Evolutionary conservation across 2,113 vertebrate genomes (phyloP).

Genomic region (Peromyscus maniculatus): DNA sequence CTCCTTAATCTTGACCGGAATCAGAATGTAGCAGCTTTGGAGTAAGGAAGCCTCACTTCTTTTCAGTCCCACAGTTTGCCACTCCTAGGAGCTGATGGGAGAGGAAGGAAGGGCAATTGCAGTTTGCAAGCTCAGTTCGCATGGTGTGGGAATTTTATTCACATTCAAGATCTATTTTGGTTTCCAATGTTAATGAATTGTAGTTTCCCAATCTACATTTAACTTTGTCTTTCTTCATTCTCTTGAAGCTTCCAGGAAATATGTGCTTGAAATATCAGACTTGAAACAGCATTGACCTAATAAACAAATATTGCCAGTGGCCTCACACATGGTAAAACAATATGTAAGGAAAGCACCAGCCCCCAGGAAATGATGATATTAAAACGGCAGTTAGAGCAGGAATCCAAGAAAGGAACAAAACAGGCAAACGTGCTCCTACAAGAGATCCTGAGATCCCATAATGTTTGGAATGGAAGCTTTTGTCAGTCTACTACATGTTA

Average conservation of each 20-base stretch:
- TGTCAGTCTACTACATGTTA: not conserved
- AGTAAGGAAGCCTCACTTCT: not conserved
- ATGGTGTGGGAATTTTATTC: not conserved
- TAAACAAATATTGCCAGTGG: not conserved
- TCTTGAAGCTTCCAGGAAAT: not conserved
- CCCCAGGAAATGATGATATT: not conserved
- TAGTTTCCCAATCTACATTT: not conserved
- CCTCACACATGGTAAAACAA: not conserved
- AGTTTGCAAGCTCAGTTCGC: not conserved
- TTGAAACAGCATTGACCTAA: not conserved
- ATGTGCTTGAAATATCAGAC: not conserved
- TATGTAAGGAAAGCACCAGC: not conserved
- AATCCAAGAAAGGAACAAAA: not conserved
- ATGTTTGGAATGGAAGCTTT: not conserved
- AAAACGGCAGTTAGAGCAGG: not conserved
- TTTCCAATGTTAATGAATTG: not conserved
- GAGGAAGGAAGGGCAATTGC: not conserved
- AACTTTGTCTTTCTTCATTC: not conserved
- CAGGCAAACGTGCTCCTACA: not conserved
- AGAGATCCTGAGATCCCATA: not conserved
- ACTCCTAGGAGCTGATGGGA: not conserved
- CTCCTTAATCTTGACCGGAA: no score
- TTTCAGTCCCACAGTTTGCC: not conserved
- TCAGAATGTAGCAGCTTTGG: accelerated
- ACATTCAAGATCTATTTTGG: not conserved